phyloP scores from a whole-genome alignment of 2,888 invertebrate species.

The Neoitamus cyanurus region DNA sequence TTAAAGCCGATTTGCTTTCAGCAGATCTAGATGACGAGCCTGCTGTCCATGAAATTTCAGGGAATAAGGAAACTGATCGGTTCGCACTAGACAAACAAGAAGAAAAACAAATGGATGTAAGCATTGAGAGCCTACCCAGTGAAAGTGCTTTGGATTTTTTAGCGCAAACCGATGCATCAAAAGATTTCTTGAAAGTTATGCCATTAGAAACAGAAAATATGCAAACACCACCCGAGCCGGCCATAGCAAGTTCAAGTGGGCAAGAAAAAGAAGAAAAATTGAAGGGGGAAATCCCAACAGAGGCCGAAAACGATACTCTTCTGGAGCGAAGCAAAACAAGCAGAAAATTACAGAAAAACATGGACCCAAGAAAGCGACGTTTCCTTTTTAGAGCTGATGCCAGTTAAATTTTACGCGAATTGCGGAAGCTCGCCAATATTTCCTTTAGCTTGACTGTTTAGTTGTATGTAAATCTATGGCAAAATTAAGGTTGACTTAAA shows the following conservation, averaged over 20 bases:
- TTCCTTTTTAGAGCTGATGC: conserved; percentile 65
- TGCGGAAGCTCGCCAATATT: neutral
- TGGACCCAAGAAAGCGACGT: conserved; percentile 67
- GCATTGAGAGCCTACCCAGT: neutral
- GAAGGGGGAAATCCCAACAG: neutral
- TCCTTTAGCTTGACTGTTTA: neutral
- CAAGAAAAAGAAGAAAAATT: neutral
- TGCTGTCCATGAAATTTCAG: conserved; percentile 64
- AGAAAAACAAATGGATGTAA: neutral
- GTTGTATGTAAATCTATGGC: conserved; percentile 10
- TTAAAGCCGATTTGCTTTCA: conserved; percentile 54
- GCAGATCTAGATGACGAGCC: conserved; percentile 67
- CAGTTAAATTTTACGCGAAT: conserved; percentile 52
- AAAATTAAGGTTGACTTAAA: conserved; percentile 44
- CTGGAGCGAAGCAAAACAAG: neutral
- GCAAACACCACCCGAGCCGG: neutral
- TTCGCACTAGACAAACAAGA: neutral
- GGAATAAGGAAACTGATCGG: neutral
- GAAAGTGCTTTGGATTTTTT: conserved; percentile 11
- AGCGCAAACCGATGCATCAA: neutral
- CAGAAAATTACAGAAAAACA: conserved; percentile 64
- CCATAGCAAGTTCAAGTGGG: neutral
- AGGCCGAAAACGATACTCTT: neutral
- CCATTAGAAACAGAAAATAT: neutral
- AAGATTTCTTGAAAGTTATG: neutral